Evolutionary conservation across 2,113 vertebrate genomes (phyloP).

Genomic region (Centropus bengalensis): DNA sequence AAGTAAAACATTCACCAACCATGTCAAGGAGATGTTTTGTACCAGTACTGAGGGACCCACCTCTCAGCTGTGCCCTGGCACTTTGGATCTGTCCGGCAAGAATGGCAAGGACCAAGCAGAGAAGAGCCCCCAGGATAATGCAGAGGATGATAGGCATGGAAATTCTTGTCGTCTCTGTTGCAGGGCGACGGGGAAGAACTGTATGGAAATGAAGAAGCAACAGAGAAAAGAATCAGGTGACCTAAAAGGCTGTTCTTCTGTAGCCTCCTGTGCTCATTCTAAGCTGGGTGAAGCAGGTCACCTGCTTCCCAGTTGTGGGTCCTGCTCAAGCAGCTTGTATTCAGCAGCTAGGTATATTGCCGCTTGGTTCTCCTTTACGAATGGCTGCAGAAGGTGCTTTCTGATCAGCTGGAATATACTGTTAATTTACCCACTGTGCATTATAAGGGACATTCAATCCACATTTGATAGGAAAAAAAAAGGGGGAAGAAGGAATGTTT

Average conservation of each 20-base stretch:
- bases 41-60: background rate
- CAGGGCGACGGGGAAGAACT: background rate
- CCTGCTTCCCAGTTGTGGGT: background rate
- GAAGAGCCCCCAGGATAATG: slow-evolving; percentile 29
- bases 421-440: background rate
- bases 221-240: background rate
- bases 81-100: slow-evolving; percentile 11
- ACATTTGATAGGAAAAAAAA: background rate
- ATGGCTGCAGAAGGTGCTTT: background rate
- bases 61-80: slow-evolving; percentile 15
- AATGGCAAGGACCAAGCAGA: slow-evolving; percentile 48
- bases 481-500: background rate
- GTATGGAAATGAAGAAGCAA: background rate
- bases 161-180: background rate
- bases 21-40: background rate
- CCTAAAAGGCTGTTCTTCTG: background rate
- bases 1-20: background rate
- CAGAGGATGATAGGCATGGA: slow-evolving; percentile 31
- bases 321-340: background rate
- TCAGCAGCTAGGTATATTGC: background rate
- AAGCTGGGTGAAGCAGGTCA: background rate
- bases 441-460: background rate
- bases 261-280: background rate
- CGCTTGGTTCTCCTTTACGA: background rate
- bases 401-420: background rate